Evolutionary conservation across 2,888 invertebrate species (phyloP).

Genomic region (Leptothorax acervorum): DNA sequence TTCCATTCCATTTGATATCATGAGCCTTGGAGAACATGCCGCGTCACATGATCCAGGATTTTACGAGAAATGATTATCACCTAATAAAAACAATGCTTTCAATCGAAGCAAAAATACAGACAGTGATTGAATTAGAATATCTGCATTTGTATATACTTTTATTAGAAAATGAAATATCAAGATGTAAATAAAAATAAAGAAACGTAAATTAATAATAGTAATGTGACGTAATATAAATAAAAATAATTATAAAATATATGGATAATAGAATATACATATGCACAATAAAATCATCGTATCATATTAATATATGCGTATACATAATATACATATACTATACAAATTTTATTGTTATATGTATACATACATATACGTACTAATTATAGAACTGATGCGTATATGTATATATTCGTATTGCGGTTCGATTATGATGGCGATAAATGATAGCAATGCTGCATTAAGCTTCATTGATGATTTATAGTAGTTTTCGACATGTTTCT

Average conservation of each 20-base stretch:
- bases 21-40: not conserved
- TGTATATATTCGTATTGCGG: not conserved
- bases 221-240: not conserved
- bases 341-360: no score
- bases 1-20: not conserved
- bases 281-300: no score
- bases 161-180: not conserved
- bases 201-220: not conserved
- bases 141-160: not conserved
- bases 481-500: not conserved
- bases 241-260: not conserved
- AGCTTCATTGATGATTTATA: conserved; percentile 16
- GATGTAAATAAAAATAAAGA: not conserved
- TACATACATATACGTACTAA: no score
- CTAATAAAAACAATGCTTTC: not conserved
- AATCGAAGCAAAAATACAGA: not conserved
- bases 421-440: conserved; percentile 14
- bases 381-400: no score
- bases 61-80: not conserved
- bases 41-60: not conserved
- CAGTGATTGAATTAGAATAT: not conserved
- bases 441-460: conserved; percentile 15
- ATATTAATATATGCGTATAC: no score
- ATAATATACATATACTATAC: no score
- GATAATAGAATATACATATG: no score